phyloP scores from a whole-genome alignment of 2,113 vertebrate genomes.

The Sialia sialis region DNA sequence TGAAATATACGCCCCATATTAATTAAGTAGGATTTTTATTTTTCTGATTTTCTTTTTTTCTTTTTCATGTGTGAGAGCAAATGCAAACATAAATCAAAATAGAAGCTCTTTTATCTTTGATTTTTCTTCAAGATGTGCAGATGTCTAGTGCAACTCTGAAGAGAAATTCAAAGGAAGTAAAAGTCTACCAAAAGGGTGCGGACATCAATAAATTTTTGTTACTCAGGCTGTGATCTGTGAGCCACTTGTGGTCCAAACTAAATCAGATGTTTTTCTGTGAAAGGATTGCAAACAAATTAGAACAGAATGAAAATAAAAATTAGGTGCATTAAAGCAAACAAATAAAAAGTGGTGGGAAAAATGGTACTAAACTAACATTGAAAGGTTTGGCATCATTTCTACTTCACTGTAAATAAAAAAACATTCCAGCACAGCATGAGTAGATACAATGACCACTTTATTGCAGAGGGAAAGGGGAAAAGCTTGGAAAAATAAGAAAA shows the following conservation, averaged over 20 bases:
- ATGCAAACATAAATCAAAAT: not conserved
- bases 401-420: constrained; percentile 20
- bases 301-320: constrained; percentile 7
- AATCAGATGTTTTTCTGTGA: not conserved
- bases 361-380: not conserved
- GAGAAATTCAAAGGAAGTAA: not conserved
- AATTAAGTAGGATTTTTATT: not conserved
- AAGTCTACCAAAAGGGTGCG: not conserved
- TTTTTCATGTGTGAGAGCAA: not conserved
- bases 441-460: not conserved
- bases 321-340: not conserved
- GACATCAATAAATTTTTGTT: not conserved
- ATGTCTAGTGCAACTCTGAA: not conserved
- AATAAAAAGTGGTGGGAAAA: constrained; percentile 20
- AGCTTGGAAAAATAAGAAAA: not conserved
- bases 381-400: not conserved
- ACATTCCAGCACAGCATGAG: not conserved
- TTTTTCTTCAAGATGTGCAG: not conserved
- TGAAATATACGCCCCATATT: not conserved
- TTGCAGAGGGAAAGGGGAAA: not conserved
- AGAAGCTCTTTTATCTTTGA: not conserved
- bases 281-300: not conserved
- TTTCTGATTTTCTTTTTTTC: not conserved
- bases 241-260: not conserved
- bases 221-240: not conserved